Base-by-base conservation (phyloP, 2,797 vertebrate genomes). In the Protonibea diacanthus region DNA sequence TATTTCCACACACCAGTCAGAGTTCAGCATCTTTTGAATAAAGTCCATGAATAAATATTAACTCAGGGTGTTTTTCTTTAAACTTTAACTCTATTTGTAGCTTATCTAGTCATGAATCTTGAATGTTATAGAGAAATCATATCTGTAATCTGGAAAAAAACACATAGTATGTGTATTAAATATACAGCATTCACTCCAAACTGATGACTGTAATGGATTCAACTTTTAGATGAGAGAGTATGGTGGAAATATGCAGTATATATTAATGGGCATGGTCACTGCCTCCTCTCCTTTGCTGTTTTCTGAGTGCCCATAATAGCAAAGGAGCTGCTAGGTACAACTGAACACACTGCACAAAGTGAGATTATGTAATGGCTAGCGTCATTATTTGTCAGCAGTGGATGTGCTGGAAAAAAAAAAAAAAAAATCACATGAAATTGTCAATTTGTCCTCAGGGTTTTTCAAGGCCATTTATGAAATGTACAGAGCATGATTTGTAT, bases 301-400 rank as follows among this genome's bases (percentile, higher is more conserved):
- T 27, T 63, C 47, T 53, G 52, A 78, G 68, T 67, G 73, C 38
- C 18, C 61, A 56, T 81, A 57, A 71, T 29, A 64, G 21, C 56
- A 63, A 55, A 65, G 48, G 15, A 40, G 71, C 71, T 70, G 59
- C 64, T 72, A 14, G 40, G 0, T 82, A 47, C 0, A 13, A 53
- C 62, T 49, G 60, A 70, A 44, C 44, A 61, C 10, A 21, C 20
- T 18, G 52, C 55, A 63, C 21, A 74, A 74, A 76, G 58, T 76
- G 53, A 83, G 64, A 65, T 80, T 44, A 81, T 78, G 48, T 76
- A 83, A 87, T 65, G 69, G 57, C 29, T 8, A 6, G 57, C 44
- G 55, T 76, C 62, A 71, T 85, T 84, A 85, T 88, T 83, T 83
- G 71, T 84, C 80, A 23, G 59, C 53, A 23, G 44, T 71, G 33